These are phyloP conservation scores for Rhabdornis inornatus DNA, from an alignment of 2,113 vertebrate species.

Conservation along the genomic window DNA sequence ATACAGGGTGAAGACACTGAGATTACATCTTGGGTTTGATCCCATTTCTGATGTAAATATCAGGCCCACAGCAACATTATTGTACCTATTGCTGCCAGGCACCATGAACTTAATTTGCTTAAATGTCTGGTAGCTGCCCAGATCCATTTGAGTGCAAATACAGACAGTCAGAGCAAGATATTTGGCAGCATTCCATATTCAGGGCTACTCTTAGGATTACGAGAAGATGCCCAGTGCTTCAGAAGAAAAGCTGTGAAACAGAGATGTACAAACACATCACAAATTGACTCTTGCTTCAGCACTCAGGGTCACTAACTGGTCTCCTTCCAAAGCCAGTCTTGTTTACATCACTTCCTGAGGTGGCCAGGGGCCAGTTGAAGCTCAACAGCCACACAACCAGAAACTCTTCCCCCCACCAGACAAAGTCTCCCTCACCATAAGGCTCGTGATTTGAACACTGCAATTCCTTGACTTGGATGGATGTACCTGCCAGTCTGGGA, in stretches of 20 bases:
- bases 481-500: background rate
- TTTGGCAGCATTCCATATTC: background rate
- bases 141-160: background rate
- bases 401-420: background rate
- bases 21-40: background rate
- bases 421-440: background rate
- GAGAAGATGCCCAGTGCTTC: background rate
- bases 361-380: background rate
- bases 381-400: background rate
- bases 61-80: background rate
- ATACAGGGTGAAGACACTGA: background rate
- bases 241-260: background rate
- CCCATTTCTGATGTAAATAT: background rate
- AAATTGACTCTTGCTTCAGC: background rate
- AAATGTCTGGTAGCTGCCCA: background rate
- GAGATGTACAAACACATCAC: background rate
- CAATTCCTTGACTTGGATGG: background rate
- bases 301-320: background rate
- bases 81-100: background rate
- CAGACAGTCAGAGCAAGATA: background rate
- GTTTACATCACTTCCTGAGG: fast-evolving
- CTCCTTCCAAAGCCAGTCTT: background rate
- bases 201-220: background rate
- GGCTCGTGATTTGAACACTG: background rate
- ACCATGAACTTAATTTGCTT: background rate